Base-by-base conservation (phyloP, 1,140 invertebrate species). In the Papilio xuthus region DNA sequence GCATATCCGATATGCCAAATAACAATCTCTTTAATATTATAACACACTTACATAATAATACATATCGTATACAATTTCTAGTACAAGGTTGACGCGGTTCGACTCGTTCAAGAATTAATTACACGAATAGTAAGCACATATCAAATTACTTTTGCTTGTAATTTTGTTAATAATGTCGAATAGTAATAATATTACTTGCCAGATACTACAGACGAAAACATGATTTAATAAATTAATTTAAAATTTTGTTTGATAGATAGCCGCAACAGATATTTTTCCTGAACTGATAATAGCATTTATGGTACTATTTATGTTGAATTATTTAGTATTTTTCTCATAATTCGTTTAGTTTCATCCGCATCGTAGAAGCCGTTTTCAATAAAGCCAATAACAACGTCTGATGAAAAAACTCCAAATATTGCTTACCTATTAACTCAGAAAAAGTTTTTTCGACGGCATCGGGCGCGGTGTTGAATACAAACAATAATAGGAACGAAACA, bases 401-500 rank as follows among this genome's bases (percentile, higher is more conserved):
- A 82, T 83, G 81, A 83, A 78, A 73, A 78, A 63, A 63, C 23
- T 63, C 60, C 75, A 85, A 84, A 87, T 83, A 83, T 83, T 80
- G 78, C 78, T 83, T 81, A 82, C 82, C 80, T 86, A 86, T 88
- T 86, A 87, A 86, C 79, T 81, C 81, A n/a, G 72, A 80, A 80
- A 84, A 85, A 81, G 80, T 90, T 89, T 89, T 88, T 85, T 81
- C 84, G 86, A 87, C 81, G 77, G 44, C 69, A 81, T 76, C 78
- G 79, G 80, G 77, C 80, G 84, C 82, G 79, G 81, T 73, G 79
- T 79, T 84, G 82, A 86, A 86, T 83, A 82, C 86, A 84, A 89
- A 89, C 84, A 88, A 88, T 83, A 90, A 84, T 85, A 81, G 81
- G 82, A 84, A 82, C 82, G 86, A 81, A 83, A 83, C 79, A 85